phyloP scores from a whole-genome alignment of 1,140 invertebrate genomes.

The Xylocopa sonorina region DNA sequence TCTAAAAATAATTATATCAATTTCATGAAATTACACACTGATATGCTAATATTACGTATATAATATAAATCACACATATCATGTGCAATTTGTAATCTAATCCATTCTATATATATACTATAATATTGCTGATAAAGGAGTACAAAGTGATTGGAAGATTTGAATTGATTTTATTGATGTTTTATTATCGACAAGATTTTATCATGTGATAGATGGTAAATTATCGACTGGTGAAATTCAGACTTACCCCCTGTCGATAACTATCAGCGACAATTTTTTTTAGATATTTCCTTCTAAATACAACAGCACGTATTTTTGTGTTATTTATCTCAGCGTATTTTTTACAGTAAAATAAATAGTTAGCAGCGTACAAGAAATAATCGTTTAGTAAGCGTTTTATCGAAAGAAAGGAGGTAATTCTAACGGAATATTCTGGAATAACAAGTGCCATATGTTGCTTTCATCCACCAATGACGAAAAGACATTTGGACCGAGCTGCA shows the following conservation, averaged over 20 bases:
- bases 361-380: not conserved
- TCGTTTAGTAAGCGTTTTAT: not conserved
- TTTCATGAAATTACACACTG: no score
- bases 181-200: no score
- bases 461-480: conserved; percentile 59
- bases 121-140: no score
- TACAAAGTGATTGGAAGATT: not conserved
- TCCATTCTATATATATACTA: no score
- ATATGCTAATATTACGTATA: no score
- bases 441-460: not conserved
- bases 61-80: no score
- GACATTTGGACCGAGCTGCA: conserved; percentile 68
- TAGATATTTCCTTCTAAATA: not conserved
- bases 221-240: not conserved
- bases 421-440: conserved; percentile 56
- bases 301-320: no score
- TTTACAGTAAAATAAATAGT: no score
- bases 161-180: not conserved
- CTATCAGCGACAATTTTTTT: not conserved
- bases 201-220: not conserved
- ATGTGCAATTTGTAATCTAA: no score
- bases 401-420: not conserved
- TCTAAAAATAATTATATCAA: conserved; percentile 16
- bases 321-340: no score
- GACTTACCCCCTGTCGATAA: not conserved